Conservation (phyloP, 1,140 invertebrate species). For the Drosophila sp. region DNA sequence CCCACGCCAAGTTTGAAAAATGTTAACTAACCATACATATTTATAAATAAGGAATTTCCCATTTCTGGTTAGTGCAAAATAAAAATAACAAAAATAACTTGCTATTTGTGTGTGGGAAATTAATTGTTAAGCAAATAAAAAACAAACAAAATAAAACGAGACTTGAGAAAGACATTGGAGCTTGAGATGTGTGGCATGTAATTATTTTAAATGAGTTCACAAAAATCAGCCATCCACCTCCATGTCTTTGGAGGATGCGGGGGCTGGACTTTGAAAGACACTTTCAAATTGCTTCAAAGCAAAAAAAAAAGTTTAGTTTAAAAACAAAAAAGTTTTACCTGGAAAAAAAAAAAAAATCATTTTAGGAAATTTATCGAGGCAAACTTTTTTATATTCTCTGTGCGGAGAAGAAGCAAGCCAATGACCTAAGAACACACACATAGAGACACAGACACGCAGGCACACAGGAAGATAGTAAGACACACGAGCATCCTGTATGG, state of each 20-base stretch:
- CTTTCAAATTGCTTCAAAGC: conserved; percentile 50
- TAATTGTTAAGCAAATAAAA: conserved; percentile 58
- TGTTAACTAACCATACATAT: conserved; percentile 64
- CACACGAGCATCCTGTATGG: conserved; percentile 50
- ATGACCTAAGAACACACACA: conserved; percentile 54
- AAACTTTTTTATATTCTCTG: conserved; percentile 37
- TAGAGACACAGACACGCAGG: conserved; percentile 14
- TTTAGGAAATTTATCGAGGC: conserved; percentile 52
- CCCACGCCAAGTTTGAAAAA: conserved; percentile 48
- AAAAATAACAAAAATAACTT: conserved; percentile 24
- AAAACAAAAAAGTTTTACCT: conserved; percentile 57
- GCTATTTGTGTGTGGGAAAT: conserved; percentile 67
- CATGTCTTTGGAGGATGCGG: conserved; percentile 38
- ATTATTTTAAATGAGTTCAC: conserved; percentile 75
- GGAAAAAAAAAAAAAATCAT: conserved; percentile 48
- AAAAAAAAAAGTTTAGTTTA: conserved; percentile 9
- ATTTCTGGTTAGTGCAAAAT: conserved; percentile 56
- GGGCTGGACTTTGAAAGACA: conserved; percentile 12
- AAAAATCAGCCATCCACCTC: conserved; percentile 49
- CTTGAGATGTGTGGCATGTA: conserved; percentile 35
- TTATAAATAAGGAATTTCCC: conserved; percentile 74
- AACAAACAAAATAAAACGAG: conserved; percentile 33
- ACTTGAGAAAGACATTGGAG: conserved; percentile 40
- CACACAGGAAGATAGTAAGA: conserved; percentile 9
- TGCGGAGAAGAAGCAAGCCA: conserved; percentile 38